phyloP scores from a whole-genome alignment of 1,140 invertebrate genomes.

The Penaeus vannamei region DNA sequence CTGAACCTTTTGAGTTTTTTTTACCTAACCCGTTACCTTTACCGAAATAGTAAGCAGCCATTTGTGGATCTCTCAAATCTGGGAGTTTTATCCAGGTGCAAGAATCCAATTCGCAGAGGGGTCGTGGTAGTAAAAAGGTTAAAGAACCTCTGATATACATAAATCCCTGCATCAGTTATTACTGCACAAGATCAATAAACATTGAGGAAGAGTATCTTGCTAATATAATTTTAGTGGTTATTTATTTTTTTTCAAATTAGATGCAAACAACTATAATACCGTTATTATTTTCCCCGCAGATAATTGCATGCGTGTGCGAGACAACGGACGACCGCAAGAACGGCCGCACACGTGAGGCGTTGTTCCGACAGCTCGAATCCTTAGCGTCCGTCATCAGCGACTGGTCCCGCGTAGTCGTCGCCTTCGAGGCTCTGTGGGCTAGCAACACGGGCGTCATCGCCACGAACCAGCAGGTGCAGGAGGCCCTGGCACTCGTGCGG shows the following conservation, averaged over 20 bases:
- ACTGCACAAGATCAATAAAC: too few relatives aligned
- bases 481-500: conserved; percentile 83
- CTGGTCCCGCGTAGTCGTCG: conserved; percentile 68
- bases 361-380: conserved; percentile 69
- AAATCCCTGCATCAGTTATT: too few relatives aligned
- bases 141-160: too few relatives aligned
- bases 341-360: conserved; percentile 21
- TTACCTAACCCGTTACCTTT: not conserved
- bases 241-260: too few relatives aligned
- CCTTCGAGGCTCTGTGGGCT: conserved; percentile 57
- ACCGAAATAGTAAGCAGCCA: not conserved
- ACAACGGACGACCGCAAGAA: conserved; percentile 32
- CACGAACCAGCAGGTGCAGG: conserved; percentile 78
- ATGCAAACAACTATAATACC: too few relatives aligned
- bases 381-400: conserved; percentile 77
- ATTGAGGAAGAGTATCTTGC: too few relatives aligned
- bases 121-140: too few relatives aligned
- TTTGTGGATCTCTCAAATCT: not conserved
- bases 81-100: too few relatives aligned
- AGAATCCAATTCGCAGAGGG: too few relatives aligned
- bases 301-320: conserved; percentile 56
- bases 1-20: not conserved
- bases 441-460: conserved; percentile 92
- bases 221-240: too few relatives aligned
- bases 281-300: not conserved